Percentiles rank a stretch among this genome's conserved stretches.
phyloP scores from a whole-genome alignment of 2,888 invertebrate species.

The Agonopterix heracliana region DNA sequence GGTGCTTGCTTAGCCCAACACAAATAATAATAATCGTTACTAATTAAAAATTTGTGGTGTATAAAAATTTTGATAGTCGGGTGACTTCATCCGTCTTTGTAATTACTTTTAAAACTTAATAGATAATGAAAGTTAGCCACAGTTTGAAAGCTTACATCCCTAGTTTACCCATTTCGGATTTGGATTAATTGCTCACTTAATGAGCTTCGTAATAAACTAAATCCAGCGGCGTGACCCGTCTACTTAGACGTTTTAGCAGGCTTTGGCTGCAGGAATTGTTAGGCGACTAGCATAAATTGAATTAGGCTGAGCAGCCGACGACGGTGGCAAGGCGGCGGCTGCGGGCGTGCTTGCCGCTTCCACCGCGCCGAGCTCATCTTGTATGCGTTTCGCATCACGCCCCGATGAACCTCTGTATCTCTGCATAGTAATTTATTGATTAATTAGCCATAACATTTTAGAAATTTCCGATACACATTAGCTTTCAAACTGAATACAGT shows the following conservation, averaged over 20 bases:
- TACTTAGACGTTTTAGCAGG: slow-evolving; percentile 54
- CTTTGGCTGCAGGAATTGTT: slow-evolving; percentile 55
- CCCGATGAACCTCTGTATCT: slow-evolving; percentile 15
- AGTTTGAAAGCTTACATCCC: slow-evolving; percentile 44
- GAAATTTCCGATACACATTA: too few species aligned
- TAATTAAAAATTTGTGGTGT: too few species aligned
- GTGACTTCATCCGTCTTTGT: too few species aligned
- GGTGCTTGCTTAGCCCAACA: too few species aligned
- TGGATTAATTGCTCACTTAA: slow-evolving; percentile 57
- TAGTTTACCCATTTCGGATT: slow-evolving; percentile 45
- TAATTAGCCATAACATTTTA: not conserved
- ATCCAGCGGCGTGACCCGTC: slow-evolving; percentile 53
- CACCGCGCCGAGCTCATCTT: slow-evolving; percentile 25
- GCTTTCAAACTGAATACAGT: too few species aligned
- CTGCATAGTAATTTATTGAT: slow-evolving; percentile 11
- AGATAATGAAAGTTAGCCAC: slow-evolving; percentile 44
- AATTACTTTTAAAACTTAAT: slow-evolving; percentile 31
- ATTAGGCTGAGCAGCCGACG: slow-evolving; percentile 46
- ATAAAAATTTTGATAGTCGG: too few species aligned
- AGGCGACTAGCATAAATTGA: slow-evolving; percentile 55
- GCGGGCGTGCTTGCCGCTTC: slow-evolving; percentile 20
- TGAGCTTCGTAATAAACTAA: slow-evolving; percentile 58
- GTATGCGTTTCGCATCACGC: slow-evolving; percentile 24
- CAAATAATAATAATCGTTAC: too few species aligned
- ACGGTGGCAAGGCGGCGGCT: slow-evolving; percentile 16